A percentile compares a stretch with the other conserved stretches of the same genome.
Evolutionary conservation across 2,888 invertebrate genomes (phyloP).

Genomic region (Elysia crispata): DNA sequence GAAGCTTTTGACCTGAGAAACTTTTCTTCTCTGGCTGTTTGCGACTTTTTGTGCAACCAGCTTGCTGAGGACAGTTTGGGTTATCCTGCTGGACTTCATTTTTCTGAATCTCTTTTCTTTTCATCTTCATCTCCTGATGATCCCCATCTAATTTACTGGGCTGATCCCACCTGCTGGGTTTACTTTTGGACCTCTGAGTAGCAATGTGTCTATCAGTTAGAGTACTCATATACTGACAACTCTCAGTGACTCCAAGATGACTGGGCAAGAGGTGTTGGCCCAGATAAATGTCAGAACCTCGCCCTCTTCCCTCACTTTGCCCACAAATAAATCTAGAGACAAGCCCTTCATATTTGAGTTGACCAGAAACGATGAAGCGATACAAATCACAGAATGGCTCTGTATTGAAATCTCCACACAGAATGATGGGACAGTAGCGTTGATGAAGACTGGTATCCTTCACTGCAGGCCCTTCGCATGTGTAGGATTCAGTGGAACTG

Average conservation of each 20-base stretch:
- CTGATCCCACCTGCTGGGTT: too few relatives aligned
- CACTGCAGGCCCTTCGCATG: neutral
- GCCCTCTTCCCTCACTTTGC: slow-evolving; percentile 66
- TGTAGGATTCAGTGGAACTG: neutral
- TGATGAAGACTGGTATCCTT: neutral
- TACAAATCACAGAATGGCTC: slow-evolving; percentile 86
- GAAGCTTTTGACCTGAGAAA: neutral
- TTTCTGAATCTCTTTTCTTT: too few relatives aligned
- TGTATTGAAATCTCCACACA: slow-evolving; percentile 96
- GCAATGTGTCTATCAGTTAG: neutral
- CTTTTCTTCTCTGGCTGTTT: too few relatives aligned
- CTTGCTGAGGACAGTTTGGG: neutral
- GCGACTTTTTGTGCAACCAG: too few relatives aligned
- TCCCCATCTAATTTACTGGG: too few relatives aligned
- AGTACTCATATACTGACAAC: slow-evolving; percentile 75
- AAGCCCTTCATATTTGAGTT: slow-evolving; percentile 78
- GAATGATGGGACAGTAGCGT: slow-evolving; percentile 86
- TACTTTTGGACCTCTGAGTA: too few relatives aligned
- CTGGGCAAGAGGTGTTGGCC: slow-evolving; percentile 72
- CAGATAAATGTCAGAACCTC: slow-evolving; percentile 54
- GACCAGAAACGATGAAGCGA: slow-evolving; percentile 83
- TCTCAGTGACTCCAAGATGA: slow-evolving; percentile 78
- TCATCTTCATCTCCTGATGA: too few relatives aligned
- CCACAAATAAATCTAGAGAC: slow-evolving; percentile 74
- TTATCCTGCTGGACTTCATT: too few relatives aligned